Evolutionary conservation across 2,113 vertebrate species (phyloP).

Genomic region (Oreotrochilus melanogaster): DNA sequence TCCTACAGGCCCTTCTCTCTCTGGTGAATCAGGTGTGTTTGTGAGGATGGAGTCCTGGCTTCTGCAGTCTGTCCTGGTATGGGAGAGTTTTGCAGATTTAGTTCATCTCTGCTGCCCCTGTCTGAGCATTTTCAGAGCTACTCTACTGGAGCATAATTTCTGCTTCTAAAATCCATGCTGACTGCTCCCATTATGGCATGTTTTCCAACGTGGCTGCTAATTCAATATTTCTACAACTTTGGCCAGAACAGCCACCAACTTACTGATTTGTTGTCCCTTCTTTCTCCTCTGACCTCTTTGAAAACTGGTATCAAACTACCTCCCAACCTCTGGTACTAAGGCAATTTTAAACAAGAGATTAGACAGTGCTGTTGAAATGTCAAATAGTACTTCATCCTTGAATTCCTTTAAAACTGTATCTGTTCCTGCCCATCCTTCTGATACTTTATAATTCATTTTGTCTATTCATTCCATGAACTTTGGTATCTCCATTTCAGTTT

Average conservation of each 20-base stretch:
- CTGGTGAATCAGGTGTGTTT: background rate
- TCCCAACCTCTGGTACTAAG: background rate
- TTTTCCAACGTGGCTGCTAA: background rate
- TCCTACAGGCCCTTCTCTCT: background rate
- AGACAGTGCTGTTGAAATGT: background rate
- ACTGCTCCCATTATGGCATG: background rate
- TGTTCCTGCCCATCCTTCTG: background rate
- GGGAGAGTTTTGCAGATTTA: background rate
- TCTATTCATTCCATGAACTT: background rate
- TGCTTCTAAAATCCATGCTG: background rate
- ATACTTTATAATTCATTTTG: background rate
- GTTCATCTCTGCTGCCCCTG: background rate
- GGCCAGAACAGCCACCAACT: background rate
- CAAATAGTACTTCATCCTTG: background rate
- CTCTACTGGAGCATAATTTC: background rate
- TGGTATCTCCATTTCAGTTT: background rate
- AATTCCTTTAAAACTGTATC: background rate
- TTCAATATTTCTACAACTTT: background rate
- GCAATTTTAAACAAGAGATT: background rate
- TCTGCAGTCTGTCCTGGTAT: background rate
- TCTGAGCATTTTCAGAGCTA: background rate
- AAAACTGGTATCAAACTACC: background rate
- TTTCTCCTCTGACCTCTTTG: background rate
- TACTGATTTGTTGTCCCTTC: background rate
- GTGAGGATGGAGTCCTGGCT: background rate